These are phyloP conservation scores for Branchinecta lindahli DNA, from an alignment of 1,140 invertebrate species.

Conservation along the genomic window DNA sequence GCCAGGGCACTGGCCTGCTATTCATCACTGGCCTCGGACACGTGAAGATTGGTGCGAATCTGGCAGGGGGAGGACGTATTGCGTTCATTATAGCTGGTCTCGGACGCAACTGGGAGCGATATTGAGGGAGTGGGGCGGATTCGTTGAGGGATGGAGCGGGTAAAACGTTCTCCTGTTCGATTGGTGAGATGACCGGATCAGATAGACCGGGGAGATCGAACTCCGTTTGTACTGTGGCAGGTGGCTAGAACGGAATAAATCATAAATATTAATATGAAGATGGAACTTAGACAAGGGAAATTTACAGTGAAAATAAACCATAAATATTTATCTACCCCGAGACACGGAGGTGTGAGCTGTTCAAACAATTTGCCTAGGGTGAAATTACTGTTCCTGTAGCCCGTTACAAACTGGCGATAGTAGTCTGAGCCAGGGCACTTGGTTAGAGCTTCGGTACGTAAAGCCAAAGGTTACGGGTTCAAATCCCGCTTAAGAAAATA, in stretches of 20 bases:
- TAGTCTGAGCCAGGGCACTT: too few relatives aligned
- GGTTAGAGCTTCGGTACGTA: too few relatives aligned
- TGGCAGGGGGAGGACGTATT: neutral
- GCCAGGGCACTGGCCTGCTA: neutral
- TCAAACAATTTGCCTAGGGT: too few relatives aligned
- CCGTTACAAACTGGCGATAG: too few relatives aligned
- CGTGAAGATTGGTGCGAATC: neutral
- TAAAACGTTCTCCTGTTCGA: neutral
- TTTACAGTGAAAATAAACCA: too few relatives aligned
- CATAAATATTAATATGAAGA: too few relatives aligned
- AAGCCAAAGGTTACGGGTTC: too few relatives aligned
- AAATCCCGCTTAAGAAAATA: too few relatives aligned
- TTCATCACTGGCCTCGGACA: constrained; percentile 7
- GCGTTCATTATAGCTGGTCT: neutral
- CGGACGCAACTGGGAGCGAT: neutral
- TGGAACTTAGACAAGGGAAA: too few relatives aligned
- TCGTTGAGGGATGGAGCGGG: neutral
- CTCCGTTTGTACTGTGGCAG: neutral
- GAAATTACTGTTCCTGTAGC: too few relatives aligned
- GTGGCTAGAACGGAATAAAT: neutral
- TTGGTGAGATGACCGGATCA: neutral
- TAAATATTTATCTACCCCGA: too few relatives aligned
- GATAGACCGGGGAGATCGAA: neutral
- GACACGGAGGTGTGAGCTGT: too few relatives aligned
- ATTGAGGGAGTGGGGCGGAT: neutral